A percentile compares a stretch with the other conserved stretches of the same genome.
Evolutionary conservation across 2,113 vertebrate species (phyloP).

Genomic region (Paedocypris sp.): DNA sequence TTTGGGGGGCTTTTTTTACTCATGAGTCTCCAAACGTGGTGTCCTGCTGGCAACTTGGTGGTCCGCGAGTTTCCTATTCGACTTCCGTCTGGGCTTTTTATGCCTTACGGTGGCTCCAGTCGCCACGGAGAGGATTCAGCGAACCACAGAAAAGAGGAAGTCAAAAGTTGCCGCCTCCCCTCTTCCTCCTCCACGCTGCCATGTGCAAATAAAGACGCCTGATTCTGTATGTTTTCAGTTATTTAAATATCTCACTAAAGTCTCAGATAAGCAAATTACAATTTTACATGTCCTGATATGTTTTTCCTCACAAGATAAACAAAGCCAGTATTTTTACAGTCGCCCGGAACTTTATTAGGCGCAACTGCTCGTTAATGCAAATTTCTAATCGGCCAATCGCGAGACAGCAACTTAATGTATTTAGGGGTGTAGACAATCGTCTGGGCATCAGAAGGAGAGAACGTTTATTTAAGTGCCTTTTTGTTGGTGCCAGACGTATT

Average conservation of each 20-base stretch:
- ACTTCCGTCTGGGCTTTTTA: constrained; percentile 52
- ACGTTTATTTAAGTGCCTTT: too few relatives aligned
- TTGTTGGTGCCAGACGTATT: too few relatives aligned
- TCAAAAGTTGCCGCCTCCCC: background rate
- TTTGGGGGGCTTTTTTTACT: constrained; percentile 34
- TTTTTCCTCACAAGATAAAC: background rate
- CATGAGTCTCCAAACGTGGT: constrained; percentile 41
- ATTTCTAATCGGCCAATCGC: too few relatives aligned
- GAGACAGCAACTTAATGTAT: too few relatives aligned
- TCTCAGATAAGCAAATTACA: constrained; percentile 34
- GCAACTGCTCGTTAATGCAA: too few relatives aligned
- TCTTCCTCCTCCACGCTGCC: background rate
- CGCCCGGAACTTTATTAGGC: too few relatives aligned
- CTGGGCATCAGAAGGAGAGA: too few relatives aligned
- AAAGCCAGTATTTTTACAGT: too few relatives aligned
- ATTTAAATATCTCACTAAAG: constrained; percentile 15
- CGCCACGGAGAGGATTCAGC: constrained; percentile 38
- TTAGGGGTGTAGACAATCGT: too few relatives aligned
- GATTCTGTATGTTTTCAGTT: constrained; percentile 20
- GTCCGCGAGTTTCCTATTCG: constrained; percentile 41
- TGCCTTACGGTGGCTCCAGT: constrained; percentile 45
- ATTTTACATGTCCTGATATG: constrained; percentile 19
- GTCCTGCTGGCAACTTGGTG: constrained; percentile 52
- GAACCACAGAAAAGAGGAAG: constrained; percentile 36
- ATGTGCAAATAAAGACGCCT: background rate